A percentile compares a stretch with the other conserved stretches of the same genome.
These are phyloP conservation scores for Meta bourneti DNA, from an alignment of 2,888 invertebrate species.

Conservation along the genomic window DNA sequence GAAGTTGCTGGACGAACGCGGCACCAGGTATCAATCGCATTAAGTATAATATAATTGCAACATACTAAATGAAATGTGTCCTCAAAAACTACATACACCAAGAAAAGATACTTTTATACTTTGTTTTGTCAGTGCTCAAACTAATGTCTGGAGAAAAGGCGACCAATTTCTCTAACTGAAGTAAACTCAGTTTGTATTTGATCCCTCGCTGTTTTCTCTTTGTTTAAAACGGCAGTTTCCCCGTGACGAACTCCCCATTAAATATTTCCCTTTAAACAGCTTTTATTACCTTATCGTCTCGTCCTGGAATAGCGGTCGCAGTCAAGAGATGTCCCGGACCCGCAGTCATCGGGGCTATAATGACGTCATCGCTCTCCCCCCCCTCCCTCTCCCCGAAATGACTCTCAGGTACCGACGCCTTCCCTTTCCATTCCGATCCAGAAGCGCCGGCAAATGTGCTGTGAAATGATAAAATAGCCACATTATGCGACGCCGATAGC, in stretches of 20 bases:
- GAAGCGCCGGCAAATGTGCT: constrained; percentile 42
- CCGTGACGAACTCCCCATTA: constrained; percentile 53
- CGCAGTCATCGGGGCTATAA: constrained; percentile 52
- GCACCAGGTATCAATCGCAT: too few species aligned
- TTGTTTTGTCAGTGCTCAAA: too few species aligned
- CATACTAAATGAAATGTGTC: too few species aligned
- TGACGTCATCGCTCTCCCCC: constrained; percentile 56
- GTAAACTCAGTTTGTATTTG: constrained; percentile 6
- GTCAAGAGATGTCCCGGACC: neutral
- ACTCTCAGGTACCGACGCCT: constrained; percentile 38
- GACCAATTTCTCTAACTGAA: too few species aligned
- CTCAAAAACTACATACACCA: too few species aligned
- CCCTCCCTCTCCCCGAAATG: constrained; percentile 36
- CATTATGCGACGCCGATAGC: constrained; percentile 42
- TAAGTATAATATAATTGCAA: too few species aligned
- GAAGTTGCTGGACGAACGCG: too few species aligned
- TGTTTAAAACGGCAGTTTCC: constrained; percentile 39
- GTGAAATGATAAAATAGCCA: constrained; percentile 58
- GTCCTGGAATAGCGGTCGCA: constrained; percentile 26
- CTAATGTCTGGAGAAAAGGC: too few species aligned
- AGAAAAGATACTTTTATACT: too few species aligned
- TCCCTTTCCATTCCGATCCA: neutral
- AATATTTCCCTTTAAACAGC: constrained; percentile 69
- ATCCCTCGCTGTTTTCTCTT: constrained; percentile 24
- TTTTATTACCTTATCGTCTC: constrained; percentile 64